phyloP scores from a whole-genome alignment of 2,888 invertebrate species.

The Cheilosia soror region DNA sequence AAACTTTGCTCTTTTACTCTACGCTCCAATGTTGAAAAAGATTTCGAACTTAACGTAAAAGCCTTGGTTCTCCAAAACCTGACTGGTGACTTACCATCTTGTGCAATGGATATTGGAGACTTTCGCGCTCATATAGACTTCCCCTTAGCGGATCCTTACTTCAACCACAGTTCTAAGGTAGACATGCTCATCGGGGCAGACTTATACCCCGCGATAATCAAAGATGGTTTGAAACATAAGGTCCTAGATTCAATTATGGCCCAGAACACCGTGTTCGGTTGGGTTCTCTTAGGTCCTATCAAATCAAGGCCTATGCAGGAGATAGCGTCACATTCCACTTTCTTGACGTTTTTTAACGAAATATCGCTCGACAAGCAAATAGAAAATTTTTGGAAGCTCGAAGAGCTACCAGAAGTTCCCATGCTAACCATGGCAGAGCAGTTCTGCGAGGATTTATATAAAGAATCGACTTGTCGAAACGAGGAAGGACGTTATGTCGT shows the following conservation, averaged over 20 bases:
- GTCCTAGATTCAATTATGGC: not conserved
- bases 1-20: slow-evolving; percentile 4
- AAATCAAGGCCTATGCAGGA: not conserved
- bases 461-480: not conserved
- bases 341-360: not conserved
- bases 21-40: not conserved
- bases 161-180: not conserved
- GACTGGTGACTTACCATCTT: not conserved
- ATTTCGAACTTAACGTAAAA: slow-evolving; percentile 1
- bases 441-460: slow-evolving; percentile 9
- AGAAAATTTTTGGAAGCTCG: slow-evolving; percentile 18
- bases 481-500: slow-evolving; percentile 7
- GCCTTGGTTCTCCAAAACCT: slow-evolving; percentile 4
- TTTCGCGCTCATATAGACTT: not conserved
- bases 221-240: not conserved
- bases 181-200: slow-evolving; percentile 1
- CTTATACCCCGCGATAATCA: not conserved
- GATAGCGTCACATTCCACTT: not conserved
- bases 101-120: not conserved
- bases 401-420: not conserved
- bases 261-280: slow-evolving; percentile 2
- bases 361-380: not conserved
- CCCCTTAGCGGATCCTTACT: not conserved
- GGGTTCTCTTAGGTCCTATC: not conserved
- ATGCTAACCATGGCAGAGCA: not conserved